phyloP scores from a whole-genome alignment of 2,888 invertebrate genomes.

The Polydrusus pterygomalis region DNA sequence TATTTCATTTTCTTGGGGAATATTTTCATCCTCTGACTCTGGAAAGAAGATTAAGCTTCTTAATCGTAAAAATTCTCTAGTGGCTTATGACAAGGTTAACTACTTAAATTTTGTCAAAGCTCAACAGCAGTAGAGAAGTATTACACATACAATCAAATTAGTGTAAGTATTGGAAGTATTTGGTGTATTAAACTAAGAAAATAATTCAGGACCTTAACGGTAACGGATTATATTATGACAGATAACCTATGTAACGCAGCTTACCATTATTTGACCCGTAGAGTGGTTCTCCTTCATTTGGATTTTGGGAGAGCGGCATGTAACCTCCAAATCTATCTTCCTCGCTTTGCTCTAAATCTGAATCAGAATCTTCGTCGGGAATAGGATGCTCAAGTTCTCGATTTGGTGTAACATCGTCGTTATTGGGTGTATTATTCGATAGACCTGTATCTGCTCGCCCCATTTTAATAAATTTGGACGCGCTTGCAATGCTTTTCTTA shows the following conservation, averaged over 20 bases:
- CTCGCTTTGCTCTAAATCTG: slow-evolving; percentile 45
- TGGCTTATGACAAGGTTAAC: too few species aligned
- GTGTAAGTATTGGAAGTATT: too few species aligned
- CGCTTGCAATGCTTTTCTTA: not conserved
- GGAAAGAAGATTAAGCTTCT: not conserved
- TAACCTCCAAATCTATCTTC: slow-evolving; percentile 35
- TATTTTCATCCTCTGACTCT: slow-evolving; percentile 32
- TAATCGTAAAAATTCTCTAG: too few species aligned
- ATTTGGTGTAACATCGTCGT: slow-evolving; percentile 38
- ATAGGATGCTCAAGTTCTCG: slow-evolving; percentile 40
- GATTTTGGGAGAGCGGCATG: slow-evolving; percentile 49
- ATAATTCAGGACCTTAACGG: too few species aligned
- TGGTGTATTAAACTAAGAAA: too few species aligned
- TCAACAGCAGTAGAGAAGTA: not conserved
- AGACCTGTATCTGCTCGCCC: slow-evolving; percentile 38
- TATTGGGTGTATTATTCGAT: slow-evolving; percentile 31
- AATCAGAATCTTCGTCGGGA: slow-evolving; percentile 45
- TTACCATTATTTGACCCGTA: slow-evolving; percentile 14
- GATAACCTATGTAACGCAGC: too few species aligned
- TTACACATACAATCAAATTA: not conserved
- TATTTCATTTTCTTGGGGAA: slow-evolving; percentile 5
- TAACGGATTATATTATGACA: too few species aligned
- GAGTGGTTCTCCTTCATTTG: slow-evolving; percentile 39
- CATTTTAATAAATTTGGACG: slow-evolving; percentile 30
- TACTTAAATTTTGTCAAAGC: too few species aligned